Percentiles rank a stretch among this genome's conserved stretches.
phyloP scores from a whole-genome alignment of 2,797 vertebrate species.

The Eidolon dupreanum region DNA sequence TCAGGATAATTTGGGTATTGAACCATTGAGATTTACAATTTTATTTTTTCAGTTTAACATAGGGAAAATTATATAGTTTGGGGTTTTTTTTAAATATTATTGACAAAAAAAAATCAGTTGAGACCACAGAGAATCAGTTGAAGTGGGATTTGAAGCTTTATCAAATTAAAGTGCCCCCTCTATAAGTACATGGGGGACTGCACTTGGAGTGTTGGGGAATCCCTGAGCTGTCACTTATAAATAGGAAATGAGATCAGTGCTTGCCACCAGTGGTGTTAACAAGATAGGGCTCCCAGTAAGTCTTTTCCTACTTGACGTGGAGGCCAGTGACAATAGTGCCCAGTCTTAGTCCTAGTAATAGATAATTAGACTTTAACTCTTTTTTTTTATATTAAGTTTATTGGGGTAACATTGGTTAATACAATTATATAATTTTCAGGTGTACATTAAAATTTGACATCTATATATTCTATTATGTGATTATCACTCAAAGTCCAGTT shows the following conservation, averaged over 20 bases:
- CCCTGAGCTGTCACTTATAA: conserved; percentile 63
- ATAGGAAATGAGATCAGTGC: conserved; percentile 62
- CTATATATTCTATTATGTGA: no score
- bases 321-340: not conserved
- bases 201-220: conserved; percentile 27
- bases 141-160: not conserved
- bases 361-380: not conserved
- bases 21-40: not conserved
- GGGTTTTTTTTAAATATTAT: not conserved
- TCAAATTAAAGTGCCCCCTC: not conserved
- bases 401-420: no score
- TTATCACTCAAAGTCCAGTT: no score
- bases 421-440: no score
- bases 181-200: not conserved
- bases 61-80: not conserved
- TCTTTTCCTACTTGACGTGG: not conserved
- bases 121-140: not conserved
- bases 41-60: conserved; percentile 22
- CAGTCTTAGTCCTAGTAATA: not conserved
- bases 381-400: no score
- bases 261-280: conserved; percentile 22
- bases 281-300: not conserved
- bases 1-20: not conserved
- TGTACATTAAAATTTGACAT: no score
- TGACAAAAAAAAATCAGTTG: not conserved